phyloP scores from a whole-genome alignment of 2,113 vertebrate genomes.

The Romanogobio albipinnatus region DNA sequence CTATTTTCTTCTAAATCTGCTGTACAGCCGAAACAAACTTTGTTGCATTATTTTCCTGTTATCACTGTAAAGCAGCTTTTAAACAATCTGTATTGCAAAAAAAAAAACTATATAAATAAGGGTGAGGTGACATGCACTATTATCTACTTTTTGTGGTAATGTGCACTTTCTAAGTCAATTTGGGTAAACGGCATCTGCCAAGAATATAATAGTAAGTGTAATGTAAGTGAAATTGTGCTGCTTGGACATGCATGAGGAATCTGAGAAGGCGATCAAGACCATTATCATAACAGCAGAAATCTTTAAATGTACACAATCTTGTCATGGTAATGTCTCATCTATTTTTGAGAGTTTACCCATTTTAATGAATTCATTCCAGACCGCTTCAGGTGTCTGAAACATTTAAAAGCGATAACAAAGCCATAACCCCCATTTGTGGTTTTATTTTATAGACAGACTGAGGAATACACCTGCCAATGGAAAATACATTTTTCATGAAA shows the following conservation, averaged over 20 bases:
- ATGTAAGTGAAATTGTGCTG: not conserved
- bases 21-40: too few species aligned
- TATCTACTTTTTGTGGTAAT: not conserved
- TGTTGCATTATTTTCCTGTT: too few species aligned
- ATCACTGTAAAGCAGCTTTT: too few species aligned
- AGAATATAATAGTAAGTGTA: not conserved
- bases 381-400: not conserved
- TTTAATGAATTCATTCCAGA: not conserved
- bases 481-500: constrained; percentile 41
- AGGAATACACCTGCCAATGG: constrained; percentile 8
- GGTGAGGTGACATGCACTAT: not conserved
- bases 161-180: not conserved
- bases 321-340: not conserved
- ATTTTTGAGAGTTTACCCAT: not conserved
- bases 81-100: too few species aligned
- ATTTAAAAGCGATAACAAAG: constrained; percentile 11
- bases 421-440: not conserved
- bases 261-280: not conserved
- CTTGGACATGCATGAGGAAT: not conserved
- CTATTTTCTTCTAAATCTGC: too few species aligned
- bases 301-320: not conserved
- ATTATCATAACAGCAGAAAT: not conserved
- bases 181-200: not conserved
- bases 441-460: constrained; percentile 20
- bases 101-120: too few species aligned